A percentile compares a stretch with the other conserved stretches of the same genome.
Conservation (phyloP, 2,888 invertebrate genomes). For the Xestia rhomboidea region DNA sequence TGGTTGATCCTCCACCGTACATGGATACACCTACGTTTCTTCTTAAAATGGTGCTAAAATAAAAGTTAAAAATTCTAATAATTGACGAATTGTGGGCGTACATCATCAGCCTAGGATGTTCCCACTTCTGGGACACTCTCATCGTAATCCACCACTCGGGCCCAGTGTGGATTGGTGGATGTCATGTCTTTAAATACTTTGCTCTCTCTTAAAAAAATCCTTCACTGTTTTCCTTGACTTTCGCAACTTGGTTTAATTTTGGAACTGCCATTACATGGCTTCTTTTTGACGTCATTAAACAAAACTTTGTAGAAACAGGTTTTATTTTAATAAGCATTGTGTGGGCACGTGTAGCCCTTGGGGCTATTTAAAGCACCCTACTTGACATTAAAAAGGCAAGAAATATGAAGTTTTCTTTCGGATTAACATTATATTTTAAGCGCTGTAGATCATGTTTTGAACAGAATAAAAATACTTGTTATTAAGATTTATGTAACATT, state of each 20-base stretch:
- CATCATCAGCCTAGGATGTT: not conserved
- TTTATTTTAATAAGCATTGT: not conserved
- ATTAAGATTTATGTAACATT: not conserved
- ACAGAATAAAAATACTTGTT: not conserved
- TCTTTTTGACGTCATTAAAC: not conserved
- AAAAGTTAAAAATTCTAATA: not conserved
- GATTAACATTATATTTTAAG: not conserved
- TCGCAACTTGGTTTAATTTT: conserved; percentile 1
- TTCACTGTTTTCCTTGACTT: not conserved
- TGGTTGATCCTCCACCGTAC: conserved; percentile 84
- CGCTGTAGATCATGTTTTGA: not conserved
- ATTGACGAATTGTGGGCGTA: no score
- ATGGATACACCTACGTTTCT: conserved; percentile 88
- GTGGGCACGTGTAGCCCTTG: not conserved
- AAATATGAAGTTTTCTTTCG: not conserved
- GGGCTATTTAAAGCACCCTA: not conserved
- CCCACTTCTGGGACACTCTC: not conserved
- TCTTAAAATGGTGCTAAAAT: conserved; percentile 81
- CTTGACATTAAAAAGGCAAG: not conserved
- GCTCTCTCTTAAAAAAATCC: not conserved
- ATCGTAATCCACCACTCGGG: not conserved
- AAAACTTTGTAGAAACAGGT: not conserved
- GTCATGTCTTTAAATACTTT: not conserved
- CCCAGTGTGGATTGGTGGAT: not conserved
- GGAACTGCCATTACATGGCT: not conserved